Conservation (phyloP, 2,888 invertebrate species). For the Shargacucullia verbasci region DNA sequence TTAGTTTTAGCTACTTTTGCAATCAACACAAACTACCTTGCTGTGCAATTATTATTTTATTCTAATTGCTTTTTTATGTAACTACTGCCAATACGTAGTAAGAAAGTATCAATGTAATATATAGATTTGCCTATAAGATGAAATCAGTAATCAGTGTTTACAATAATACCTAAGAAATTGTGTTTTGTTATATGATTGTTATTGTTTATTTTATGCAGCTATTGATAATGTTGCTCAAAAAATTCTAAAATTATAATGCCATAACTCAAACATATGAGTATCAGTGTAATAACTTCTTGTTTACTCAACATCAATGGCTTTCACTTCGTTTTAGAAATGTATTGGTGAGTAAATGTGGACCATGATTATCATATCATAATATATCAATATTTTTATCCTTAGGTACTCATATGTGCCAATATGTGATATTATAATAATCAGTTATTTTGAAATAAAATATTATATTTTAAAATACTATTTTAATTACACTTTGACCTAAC, state of each 20-base stretch:
- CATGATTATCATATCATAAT: slow-evolving; percentile 5
- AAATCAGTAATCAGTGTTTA: slow-evolving; percentile 9
- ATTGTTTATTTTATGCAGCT: slow-evolving; percentile 29
- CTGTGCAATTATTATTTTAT: not conserved
- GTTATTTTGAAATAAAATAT: slow-evolving; percentile 58
- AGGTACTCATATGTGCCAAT: slow-evolving; percentile 39
- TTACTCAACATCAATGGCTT: too few relatives aligned
- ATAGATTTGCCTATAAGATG: slow-evolving; percentile 12
- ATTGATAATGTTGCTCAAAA: slow-evolving; percentile 12
- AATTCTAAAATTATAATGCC: slow-evolving; percentile 17
- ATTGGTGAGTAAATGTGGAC: slow-evolving; percentile 28
- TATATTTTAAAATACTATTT: slow-evolving; percentile 51
- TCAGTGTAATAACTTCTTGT: not conserved
- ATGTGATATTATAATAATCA: slow-evolving; percentile 52
- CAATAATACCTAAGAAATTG: slow-evolving; percentile 28
- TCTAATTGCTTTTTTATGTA: not conserved
- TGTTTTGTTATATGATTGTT: slow-evolving; percentile 40
- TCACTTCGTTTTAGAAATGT: slow-evolving; percentile 17
- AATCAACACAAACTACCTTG: too few relatives aligned
- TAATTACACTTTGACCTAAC: slow-evolving; percentile 48
- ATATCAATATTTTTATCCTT: slow-evolving; percentile 23
- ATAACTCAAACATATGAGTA: not conserved
- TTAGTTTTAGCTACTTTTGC: too few relatives aligned
- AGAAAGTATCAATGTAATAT: slow-evolving; percentile 22
- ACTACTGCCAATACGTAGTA: not conserved